These are phyloP conservation scores for Andrena hattorfiana DNA, from an alignment of 2,888 invertebrate species.

Conservation along the genomic window DNA sequence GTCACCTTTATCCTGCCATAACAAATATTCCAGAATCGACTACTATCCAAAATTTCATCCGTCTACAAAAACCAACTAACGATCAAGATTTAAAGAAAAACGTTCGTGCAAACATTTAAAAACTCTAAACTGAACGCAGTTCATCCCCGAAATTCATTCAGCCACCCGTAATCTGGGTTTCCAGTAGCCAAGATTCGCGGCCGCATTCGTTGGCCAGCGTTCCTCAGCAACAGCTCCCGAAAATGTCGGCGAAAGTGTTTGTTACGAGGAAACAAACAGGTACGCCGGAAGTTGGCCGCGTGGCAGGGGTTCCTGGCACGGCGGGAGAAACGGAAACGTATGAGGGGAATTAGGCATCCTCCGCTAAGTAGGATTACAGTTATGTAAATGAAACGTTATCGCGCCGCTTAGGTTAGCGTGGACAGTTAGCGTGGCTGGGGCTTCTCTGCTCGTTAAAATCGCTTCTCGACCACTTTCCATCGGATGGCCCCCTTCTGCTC, in stretches of 20 bases:
- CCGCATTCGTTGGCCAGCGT: not conserved
- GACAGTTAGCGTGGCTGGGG: conserved; percentile 63
- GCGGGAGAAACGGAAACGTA: conserved; percentile 65
- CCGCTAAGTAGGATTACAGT: conserved; percentile 81
- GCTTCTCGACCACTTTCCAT: conserved; percentile 60
- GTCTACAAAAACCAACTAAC: too few relatives aligned
- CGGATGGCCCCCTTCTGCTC: conserved; percentile 13
- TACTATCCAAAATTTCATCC: too few relatives aligned
- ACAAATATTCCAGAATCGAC: too few relatives aligned
- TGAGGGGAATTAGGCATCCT: conserved; percentile 72
- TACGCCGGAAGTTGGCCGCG: conserved; percentile 28
- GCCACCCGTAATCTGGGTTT: not conserved
- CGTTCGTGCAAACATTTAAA: too few relatives aligned
- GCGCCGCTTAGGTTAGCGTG: conserved; percentile 50
- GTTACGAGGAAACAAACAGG: conserved; percentile 49
- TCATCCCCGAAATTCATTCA: too few relatives aligned
- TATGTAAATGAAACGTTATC: conserved; percentile 82
- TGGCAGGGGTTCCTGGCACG: conserved; percentile 43
- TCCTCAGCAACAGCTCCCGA: not conserved
- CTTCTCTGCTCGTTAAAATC: conserved; percentile 52
- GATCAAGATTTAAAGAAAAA: too few relatives aligned
- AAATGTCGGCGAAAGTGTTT: conserved; percentile 36
- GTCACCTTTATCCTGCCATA: too few relatives aligned
- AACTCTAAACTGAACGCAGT: too few relatives aligned
- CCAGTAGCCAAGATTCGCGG: conserved; percentile 20